Conservation (phyloP, 2,113 vertebrate species). For the Ciconia boyciana region DNA sequence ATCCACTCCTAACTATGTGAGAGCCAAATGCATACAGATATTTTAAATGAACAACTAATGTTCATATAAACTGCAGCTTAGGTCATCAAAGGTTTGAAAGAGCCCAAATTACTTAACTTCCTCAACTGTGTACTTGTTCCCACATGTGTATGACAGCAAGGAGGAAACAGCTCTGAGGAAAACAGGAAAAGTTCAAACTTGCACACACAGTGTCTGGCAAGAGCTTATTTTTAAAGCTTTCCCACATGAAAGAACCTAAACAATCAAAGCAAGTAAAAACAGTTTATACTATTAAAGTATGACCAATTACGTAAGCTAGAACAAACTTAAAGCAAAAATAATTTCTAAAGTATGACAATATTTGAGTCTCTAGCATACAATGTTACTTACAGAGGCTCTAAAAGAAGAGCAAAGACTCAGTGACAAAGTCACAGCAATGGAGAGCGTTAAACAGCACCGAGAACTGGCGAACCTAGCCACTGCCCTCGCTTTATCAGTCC, state of each 20-base stretch:
- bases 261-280: constrained; percentile 15
- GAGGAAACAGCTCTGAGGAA: constrained; percentile 39
- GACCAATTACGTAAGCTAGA: neutral
- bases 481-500: neutral
- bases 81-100: constrained; percentile 21
- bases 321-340: neutral
- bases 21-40: neutral
- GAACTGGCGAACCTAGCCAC: neutral
- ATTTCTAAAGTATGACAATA: neutral
- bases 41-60: neutral
- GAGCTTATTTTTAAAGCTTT: neutral
- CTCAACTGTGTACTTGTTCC: neutral
- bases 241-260: constrained; percentile 29
- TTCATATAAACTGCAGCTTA: neutral
- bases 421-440: neutral
- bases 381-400: neutral
- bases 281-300: neutral
- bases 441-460: neutral
- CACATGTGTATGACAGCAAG: neutral
- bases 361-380: neutral
- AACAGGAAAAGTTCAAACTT: constrained; percentile 43
- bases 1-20: neutral
- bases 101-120: constrained; percentile 9
- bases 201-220: neutral
- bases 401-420: neutral